Evolutionary conservation across 2,888 invertebrate species (phyloP), one percentile per base, ranked within the genome.

Genomic region (Quadriops clusia): DNA sequence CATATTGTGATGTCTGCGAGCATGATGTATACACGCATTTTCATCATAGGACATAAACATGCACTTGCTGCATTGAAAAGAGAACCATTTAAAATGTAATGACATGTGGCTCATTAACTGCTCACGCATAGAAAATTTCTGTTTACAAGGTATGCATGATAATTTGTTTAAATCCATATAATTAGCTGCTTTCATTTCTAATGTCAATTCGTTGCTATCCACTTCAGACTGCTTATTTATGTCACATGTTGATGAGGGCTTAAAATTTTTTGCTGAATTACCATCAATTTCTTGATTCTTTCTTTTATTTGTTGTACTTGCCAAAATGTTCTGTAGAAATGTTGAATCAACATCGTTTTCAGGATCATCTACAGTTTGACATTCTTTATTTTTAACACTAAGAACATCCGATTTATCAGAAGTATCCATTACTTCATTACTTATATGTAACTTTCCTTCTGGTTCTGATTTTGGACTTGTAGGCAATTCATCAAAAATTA

Each of bases 61-160:
- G 55, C 86, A 86, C 10, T 77, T 56, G 46, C 73, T 77, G 50
- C 86, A 86, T 32, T 77, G 76, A 51, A 76, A 86, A 15, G 81
- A 68, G 46, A 74, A 69, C 74, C 79, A 78, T 36, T 74, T 74
- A 35, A 77, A 69, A 50, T 82, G 81, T 3, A 60, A 51, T 1
- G 77, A 72, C 58, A 76, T 71, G 44, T 81, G 81, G 28, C 63
- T 58, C 13, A 72, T 61, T 4, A 79, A 50, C 40, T 70, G 67
- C 28, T 63, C 60, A 9, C 66, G 49, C 15, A 65, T 63, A 2
- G 58, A 50, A 45, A 66, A 70, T 40, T 58, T 64, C 8, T 48
- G 49, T 21, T 65, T 61, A 46, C 76, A 76, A 28, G 64, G 61
- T 40, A 66, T 62, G 48, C 76, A 76, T 5, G 55, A 47, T 1